Evolutionary conservation across 2,888 invertebrate species (phyloP).

Genomic region (Sepioteuthis lessoniana): DNA sequence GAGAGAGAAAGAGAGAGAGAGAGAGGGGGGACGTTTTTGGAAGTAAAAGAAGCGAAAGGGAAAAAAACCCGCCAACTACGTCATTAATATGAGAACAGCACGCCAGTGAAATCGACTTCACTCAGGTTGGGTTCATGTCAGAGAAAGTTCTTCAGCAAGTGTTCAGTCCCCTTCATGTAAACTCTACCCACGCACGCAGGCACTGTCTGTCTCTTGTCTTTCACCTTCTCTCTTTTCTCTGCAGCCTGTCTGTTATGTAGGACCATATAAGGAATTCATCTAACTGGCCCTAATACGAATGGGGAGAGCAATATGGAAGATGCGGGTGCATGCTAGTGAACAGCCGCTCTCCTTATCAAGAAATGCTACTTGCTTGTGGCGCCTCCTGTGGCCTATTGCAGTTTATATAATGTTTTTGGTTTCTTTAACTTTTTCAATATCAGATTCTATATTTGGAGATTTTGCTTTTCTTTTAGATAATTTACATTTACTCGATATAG

Average conservation of each 20-base stretch:
- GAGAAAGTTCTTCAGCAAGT: background rate
- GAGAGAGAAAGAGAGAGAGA: background rate
- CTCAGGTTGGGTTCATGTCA: background rate
- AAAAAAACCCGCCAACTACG: background rate
- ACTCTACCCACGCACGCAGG: background rate
- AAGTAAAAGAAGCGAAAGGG: background rate
- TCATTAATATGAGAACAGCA: background rate
- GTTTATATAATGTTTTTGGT: background rate
- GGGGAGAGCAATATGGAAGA: conserved; percentile 5
- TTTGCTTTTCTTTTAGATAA: background rate
- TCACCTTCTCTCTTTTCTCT: background rate
- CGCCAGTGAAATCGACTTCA: background rate
- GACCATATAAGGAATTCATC: background rate
- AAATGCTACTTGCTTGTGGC: background rate
- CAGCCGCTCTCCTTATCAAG: background rate
- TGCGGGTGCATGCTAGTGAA: background rate
- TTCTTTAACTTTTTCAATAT: background rate
- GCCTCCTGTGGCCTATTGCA: background rate
- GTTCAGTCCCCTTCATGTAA: conserved; percentile 1
- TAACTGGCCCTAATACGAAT: background rate
- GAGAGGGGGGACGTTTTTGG: background rate
- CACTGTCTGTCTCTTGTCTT: background rate
- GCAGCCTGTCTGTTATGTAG: background rate
- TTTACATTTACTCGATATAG: background rate
- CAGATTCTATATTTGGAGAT: background rate